These are phyloP conservation scores for Mormoops blainvillei DNA, from an alignment of 2,113 vertebrate genomes.

Conservation along the genomic window DNA sequence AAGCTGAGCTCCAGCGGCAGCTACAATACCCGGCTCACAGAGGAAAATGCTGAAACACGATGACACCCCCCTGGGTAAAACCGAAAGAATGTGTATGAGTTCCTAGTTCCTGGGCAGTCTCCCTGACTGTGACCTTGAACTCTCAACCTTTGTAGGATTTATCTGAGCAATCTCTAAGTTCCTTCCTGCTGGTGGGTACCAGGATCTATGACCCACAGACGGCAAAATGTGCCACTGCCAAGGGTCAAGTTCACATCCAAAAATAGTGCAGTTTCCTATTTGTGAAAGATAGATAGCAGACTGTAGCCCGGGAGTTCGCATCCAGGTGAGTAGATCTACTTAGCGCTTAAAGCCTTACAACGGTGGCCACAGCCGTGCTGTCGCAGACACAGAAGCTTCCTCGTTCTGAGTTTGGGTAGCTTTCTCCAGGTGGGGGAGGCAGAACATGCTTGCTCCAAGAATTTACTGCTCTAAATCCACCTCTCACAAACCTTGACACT, in stretches of 20 bases:
- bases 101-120: neutral
- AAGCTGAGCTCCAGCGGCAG: neutral
- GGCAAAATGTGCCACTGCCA: neutral
- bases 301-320: neutral
- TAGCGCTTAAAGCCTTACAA: neutral
- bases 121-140: neutral
- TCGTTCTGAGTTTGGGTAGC: neutral
- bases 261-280: constrained; percentile 33
- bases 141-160: neutral
- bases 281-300: constrained; percentile 13
- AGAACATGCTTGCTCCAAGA: neutral
- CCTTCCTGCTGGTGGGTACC: neutral
- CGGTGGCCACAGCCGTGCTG: neutral
- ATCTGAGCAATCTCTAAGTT: neutral
- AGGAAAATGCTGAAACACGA: neutral
- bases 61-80: neutral
- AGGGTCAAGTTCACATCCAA: neutral
- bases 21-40: too few species aligned
- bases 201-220: neutral
- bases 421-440: neutral
- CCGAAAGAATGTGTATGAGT: fast-evolving
- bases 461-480: neutral
- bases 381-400: neutral
- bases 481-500: neutral
- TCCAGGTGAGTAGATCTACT: neutral